Evolutionary conservation across 2,888 invertebrate species (phyloP).

Genomic region (Idaea aversata): DNA sequence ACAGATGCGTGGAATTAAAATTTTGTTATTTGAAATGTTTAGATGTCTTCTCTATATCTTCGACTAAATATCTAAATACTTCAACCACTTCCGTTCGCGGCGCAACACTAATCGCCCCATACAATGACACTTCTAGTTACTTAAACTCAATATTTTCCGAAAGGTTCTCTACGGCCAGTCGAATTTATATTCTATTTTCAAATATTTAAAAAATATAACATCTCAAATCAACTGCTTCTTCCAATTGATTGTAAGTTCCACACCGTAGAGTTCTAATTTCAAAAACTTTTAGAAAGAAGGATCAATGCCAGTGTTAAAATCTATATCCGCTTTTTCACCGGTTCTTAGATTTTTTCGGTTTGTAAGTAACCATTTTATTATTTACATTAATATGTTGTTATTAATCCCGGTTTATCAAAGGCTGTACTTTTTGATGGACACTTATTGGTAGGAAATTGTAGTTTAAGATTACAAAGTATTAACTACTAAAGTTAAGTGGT

Average conservation of each 20-base stretch:
- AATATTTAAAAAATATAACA: not conserved
- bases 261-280: constrained; percentile 10
- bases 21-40: too few species aligned
- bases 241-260: not conserved
- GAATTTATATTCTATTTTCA: not conserved
- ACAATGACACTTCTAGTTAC: not conserved
- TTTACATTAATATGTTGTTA: constrained; percentile 3
- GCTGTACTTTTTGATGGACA: not conserved
- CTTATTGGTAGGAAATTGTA: not conserved
- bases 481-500: not conserved
- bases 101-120: not conserved
- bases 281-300: constrained; percentile 10
- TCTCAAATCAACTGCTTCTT: not conserved
- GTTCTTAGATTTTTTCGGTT: not conserved
- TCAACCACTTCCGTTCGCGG: not conserved
- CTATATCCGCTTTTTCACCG: constrained; percentile 37
- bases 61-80: not conserved
- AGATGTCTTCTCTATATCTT: constrained; percentile 14
- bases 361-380: not conserved
- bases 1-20: too few species aligned
- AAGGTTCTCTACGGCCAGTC: not conserved
- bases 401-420: not conserved
- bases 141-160: not conserved
- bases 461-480: not conserved
- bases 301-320: constrained; percentile 36